These are phyloP conservation scores for Coregonus clupeaformis DNA, from an alignment of 2,113 vertebrate genomes.

Conservation along the genomic window DNA sequence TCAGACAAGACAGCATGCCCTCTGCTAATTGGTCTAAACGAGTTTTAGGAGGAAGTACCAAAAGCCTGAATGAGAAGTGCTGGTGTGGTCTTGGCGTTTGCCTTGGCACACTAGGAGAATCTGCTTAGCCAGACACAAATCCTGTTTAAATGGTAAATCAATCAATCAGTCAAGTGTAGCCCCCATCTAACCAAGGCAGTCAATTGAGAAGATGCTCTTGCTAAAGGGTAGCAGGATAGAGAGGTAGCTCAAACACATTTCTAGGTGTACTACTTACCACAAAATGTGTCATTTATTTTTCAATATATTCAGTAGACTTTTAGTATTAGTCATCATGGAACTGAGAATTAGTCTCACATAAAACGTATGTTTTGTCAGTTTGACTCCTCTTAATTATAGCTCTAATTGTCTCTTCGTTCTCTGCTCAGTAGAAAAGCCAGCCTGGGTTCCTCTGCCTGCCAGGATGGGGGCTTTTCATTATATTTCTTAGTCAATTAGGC, in stretches of 20 bases:
- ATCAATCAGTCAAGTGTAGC: background rate
- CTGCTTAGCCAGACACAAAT: conserved; percentile 14
- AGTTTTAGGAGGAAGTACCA: background rate
- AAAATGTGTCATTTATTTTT: too few relatives aligned
- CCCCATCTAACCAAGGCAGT: background rate
- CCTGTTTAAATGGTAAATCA: conserved; percentile 25
- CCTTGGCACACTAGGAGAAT: conserved; percentile 3
- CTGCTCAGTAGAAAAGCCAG: conserved; percentile 10
- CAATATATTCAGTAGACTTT: too few relatives aligned
- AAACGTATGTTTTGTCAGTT: too few relatives aligned
- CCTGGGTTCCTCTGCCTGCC: conserved; percentile 4
- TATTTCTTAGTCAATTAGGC: conserved; percentile 25
- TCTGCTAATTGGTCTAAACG: background rate
- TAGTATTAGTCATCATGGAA: too few relatives aligned
- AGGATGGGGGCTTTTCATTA: background rate
- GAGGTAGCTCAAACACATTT: too few relatives aligned
- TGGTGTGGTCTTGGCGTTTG: background rate
- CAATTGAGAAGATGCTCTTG: background rate
- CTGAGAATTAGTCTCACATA: too few relatives aligned
- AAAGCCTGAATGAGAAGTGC: background rate
- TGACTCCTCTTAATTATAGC: conserved; percentile 19
- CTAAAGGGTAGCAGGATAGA: background rate
- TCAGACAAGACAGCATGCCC: background rate
- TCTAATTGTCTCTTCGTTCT: conserved; percentile 12
- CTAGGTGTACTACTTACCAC: too few relatives aligned